phyloP scores from a whole-genome alignment of 2,113 vertebrate species.

The Apteryx owenii region DNA sequence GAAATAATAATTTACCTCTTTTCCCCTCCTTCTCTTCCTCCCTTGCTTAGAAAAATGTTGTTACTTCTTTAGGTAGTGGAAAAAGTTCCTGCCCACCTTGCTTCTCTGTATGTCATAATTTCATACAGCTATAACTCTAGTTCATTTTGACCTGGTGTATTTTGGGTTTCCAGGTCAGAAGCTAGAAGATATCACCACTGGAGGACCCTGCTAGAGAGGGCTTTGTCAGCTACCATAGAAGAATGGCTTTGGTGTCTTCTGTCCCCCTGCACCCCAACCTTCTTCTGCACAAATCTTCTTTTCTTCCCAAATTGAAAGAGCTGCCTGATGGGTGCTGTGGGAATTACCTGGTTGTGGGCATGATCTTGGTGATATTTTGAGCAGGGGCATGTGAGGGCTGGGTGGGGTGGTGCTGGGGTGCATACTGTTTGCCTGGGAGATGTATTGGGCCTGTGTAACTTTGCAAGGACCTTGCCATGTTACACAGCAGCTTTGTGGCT shows the following conservation, averaged over 20 bases:
- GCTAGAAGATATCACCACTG: not conserved
- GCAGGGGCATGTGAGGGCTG: not conserved
- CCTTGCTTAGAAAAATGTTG: not conserved
- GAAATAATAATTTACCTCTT: not conserved
- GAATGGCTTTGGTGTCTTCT: not conserved
- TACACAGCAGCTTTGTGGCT: slow-evolving; percentile 61
- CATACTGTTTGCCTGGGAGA: not conserved
- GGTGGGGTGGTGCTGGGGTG: not conserved
- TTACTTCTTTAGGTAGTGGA: not conserved
- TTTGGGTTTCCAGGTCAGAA: not conserved
- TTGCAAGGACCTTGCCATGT: slow-evolving; percentile 27
- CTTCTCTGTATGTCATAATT: not conserved
- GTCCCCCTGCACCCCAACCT: too few relatives aligned
- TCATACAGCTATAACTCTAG: too few relatives aligned
- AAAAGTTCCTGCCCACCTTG: not conserved
- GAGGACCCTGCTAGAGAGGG: not conserved
- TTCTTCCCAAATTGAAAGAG: slow-evolving; percentile 1
- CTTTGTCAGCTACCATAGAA: not conserved
- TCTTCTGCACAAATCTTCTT: not conserved
- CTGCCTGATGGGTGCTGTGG: not conserved
- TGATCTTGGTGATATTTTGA: not conserved
- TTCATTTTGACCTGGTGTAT: not conserved
- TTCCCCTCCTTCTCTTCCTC: not conserved
- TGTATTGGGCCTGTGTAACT: not conserved
- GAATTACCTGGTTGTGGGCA: not conserved